A percentile compares a stretch with the other conserved stretches of the same genome.
phyloP scores from a whole-genome alignment of 2,797 vertebrate species.

The Carapus acus region DNA sequence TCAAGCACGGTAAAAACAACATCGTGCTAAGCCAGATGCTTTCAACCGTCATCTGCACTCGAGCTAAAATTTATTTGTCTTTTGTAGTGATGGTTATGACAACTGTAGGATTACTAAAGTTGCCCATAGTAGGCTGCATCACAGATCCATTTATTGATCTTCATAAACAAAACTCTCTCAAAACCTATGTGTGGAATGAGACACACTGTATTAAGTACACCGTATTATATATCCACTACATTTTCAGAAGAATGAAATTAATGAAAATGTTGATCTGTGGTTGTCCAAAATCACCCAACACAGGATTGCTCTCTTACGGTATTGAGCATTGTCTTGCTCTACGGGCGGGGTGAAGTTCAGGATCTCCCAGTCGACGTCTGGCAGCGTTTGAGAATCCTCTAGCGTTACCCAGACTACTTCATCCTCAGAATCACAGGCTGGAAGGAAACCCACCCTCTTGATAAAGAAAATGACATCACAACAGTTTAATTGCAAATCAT shows the following conservation, averaged over 20 bases:
- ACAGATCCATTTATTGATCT: no score
- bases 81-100: no score
- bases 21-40: no score
- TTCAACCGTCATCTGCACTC: no score
- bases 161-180: no score
- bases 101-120: no score
- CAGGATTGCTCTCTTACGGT: conserved; percentile 70
- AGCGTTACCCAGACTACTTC: conserved; percentile 82
- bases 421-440: conserved; percentile 68
- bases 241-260: no score
- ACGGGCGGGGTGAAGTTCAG: conserved; percentile 78
- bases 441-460: conserved; percentile 89
- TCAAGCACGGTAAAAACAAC: background rate
- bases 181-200: no score
- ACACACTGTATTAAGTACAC: no score
- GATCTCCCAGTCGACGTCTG: conserved; percentile 82
- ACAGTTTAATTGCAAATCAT: background rate
- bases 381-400: conserved; percentile 74
- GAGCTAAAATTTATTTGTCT: no score
- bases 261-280: background rate
- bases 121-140: no score
- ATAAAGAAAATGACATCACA: conserved; percentile 18
- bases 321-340: conserved; percentile 83
- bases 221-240: no score
- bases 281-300: background rate